Percentiles rank a stretch among this genome's conserved stretches.
Conservation (phyloP, 2,888 invertebrate species). For the Acholoe squamosa region DNA sequence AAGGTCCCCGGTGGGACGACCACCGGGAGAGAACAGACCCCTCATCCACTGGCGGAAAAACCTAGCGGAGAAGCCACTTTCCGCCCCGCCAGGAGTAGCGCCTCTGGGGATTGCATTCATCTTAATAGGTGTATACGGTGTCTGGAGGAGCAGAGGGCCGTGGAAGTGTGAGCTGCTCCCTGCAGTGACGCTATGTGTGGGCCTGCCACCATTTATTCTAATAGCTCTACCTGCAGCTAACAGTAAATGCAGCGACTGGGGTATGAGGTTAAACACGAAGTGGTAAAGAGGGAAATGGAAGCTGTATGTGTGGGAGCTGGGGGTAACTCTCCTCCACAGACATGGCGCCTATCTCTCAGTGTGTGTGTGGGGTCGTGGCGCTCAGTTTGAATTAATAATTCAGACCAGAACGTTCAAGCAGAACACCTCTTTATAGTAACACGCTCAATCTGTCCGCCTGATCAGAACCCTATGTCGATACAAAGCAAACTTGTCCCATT, state of each 20-base stretch:
- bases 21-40: conserved; percentile 3
- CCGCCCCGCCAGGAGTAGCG: conserved; percentile 11
- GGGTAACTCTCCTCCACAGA: neutral
- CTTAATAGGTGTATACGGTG: conserved; percentile 57
- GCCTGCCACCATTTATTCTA: conserved; percentile 44
- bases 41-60: neutral
- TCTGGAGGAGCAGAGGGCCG: conserved; percentile 54
- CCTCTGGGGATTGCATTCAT: conserved; percentile 31
- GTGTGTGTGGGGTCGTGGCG: conserved; percentile 24
- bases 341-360: neutral
- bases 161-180: conserved; percentile 28
- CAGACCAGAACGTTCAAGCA: neutral
- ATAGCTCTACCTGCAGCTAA: neutral
- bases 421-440: neutral
- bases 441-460: conserved; percentile 14
- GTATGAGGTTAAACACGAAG: neutral
- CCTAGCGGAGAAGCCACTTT: conserved; percentile 9
- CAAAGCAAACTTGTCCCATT: neutral
- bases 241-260: neutral
- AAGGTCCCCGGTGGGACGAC: neutral
- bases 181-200: conserved; percentile 41
- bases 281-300: neutral
- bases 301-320: neutral
- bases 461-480: conserved; percentile 24
- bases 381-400: conserved; percentile 30